Conservation (phyloP, 2,113 vertebrate species). For the Thalassoma bifasciatum region DNA sequence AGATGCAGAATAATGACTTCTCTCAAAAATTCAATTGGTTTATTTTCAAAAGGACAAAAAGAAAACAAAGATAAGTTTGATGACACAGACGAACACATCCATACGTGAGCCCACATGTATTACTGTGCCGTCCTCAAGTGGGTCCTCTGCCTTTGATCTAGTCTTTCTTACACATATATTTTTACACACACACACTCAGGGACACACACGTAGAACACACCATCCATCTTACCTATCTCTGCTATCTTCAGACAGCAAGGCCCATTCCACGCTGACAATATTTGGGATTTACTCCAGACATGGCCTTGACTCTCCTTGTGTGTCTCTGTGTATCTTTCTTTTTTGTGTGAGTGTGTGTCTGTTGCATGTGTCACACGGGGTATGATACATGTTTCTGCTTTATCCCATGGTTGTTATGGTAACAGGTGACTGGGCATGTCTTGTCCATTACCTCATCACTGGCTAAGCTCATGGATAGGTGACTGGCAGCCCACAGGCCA, state of each 20-base stretch:
- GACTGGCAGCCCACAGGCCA: too few relatives aligned
- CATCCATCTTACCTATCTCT: slow-evolving; percentile 52
- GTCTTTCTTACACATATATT: slow-evolving; percentile 10
- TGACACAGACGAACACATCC: not conserved
- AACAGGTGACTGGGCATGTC: slow-evolving; percentile 37
- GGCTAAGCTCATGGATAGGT: not conserved
- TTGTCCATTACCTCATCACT: not conserved
- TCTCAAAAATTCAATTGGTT: slow-evolving; percentile 19
- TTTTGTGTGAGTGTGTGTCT: not conserved
- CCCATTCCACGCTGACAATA: slow-evolving; percentile 60
- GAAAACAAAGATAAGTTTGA: slow-evolving; percentile 32
- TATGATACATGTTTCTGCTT: slow-evolving; percentile 50
- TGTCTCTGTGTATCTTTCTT: slow-evolving; percentile 8
- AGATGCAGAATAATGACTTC: slow-evolving; percentile 22
- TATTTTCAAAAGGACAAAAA: slow-evolving; percentile 34
- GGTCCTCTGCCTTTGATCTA: slow-evolving; percentile 33
- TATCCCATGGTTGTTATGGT: slow-evolving; percentile 56
- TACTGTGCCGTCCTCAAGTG: slow-evolving; percentile 34
- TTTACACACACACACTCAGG: slow-evolving; percentile 14
- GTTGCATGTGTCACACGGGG: slow-evolving; percentile 14
- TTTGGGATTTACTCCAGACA: slow-evolving; percentile 68
- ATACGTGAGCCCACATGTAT: slow-evolving; percentile 26
- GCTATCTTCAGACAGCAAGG: slow-evolving; percentile 61
- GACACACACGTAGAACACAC: slow-evolving; percentile 4
- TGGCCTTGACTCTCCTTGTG: slow-evolving; percentile 59